Conservation (phyloP, 2,113 vertebrate species). For the Seriola rivoliana region DNA sequence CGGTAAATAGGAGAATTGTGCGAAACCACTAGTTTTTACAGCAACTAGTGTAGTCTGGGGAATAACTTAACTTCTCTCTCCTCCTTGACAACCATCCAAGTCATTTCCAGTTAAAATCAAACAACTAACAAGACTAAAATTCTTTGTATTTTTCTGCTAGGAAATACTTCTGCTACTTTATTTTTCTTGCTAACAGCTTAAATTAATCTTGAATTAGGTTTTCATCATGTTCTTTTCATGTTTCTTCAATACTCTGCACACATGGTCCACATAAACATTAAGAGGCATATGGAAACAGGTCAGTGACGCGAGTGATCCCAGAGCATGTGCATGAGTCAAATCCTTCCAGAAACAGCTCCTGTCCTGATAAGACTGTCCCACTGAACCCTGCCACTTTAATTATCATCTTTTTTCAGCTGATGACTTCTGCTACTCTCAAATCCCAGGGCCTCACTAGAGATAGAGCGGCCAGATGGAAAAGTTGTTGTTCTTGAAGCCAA, state of each 20-base stretch:
- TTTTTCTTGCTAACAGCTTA: neutral
- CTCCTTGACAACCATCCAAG: neutral
- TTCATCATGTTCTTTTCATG: neutral
- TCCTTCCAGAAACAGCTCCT: conserved; percentile 43
- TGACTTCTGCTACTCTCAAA: conserved; percentile 20
- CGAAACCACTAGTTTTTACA: neutral
- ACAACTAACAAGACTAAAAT: neutral
- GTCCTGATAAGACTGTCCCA: conserved; percentile 30
- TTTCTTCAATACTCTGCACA: neutral
- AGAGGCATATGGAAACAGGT: conserved; percentile 8
- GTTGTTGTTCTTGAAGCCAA: conserved; percentile 2
- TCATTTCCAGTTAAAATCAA: conserved; percentile 9
- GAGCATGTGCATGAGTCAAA: conserved; percentile 17
- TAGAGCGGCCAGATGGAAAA: neutral
- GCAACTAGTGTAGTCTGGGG: neutral
- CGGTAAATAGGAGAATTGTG: neutral
- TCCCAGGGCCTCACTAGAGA: neutral
- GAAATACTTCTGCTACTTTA: neutral
- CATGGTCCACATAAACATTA: neutral
- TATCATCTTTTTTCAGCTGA: conserved; percentile 25
- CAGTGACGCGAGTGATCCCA: neutral
- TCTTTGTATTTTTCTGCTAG: neutral
- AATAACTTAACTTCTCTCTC: neutral
- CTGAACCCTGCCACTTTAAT: conserved; percentile 28
- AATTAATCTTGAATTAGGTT: neutral